Percentiles rank a stretch among this genome's conserved stretches.
Evolutionary conservation across 37 sponge, comb jelly and placozoan genomes (phyloP).

Genomic region (Agelas oroides): DNA sequence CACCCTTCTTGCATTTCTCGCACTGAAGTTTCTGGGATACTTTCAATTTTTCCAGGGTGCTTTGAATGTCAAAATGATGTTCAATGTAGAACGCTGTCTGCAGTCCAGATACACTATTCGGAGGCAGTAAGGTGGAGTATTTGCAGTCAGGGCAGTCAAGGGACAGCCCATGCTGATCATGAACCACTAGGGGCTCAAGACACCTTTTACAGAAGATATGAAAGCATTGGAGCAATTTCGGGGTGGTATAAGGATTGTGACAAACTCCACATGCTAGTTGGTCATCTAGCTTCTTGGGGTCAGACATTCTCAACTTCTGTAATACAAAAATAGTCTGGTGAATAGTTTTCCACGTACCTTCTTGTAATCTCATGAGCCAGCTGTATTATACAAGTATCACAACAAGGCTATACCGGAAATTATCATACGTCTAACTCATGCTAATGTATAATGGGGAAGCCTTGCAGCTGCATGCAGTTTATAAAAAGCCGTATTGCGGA

Average conservation of each 20-base stretch:
- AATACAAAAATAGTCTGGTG: too few relatives aligned
- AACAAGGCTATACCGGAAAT: too few relatives aligned
- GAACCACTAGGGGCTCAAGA: neutral
- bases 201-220: conserved; percentile 26
- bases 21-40: neutral
- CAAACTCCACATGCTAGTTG: conserved; percentile 4
- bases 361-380: too few relatives aligned
- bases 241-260: conserved; percentile 2
- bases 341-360: too few relatives aligned
- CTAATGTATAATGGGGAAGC: too few relatives aligned
- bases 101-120: conserved; percentile 11
- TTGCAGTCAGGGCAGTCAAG: conserved; percentile 3
- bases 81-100: conserved; percentile 17
- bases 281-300: conserved; percentile 3
- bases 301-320: too few relatives aligned
- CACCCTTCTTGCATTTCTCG: neutral
- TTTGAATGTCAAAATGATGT: conserved; percentile 29
- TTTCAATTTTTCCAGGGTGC: conserved; percentile 15
- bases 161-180: neutral
- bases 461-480: too few relatives aligned
- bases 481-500: too few relatives aligned
- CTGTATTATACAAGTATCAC: too few relatives aligned
- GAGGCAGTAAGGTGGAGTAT: neutral
- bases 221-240: conserved; percentile 20
- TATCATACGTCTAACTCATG: too few relatives aligned